These are phyloP conservation scores for Cladopsammia gracilis DNA, from an alignment of 64 coral and sea anemone genomes.

Conservation along the genomic window DNA sequence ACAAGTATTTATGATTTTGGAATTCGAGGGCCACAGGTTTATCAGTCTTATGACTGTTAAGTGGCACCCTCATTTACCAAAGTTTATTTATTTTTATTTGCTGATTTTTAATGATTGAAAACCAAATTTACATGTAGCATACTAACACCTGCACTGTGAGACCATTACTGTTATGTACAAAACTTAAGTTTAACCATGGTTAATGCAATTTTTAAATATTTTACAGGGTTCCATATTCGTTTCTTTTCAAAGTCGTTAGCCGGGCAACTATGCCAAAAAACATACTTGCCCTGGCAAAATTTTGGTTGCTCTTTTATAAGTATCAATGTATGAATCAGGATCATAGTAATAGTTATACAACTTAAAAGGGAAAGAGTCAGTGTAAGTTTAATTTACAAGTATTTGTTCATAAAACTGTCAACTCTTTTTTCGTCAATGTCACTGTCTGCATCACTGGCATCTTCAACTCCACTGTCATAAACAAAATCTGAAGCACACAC, in stretches of 20 bases:
- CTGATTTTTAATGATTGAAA: too few relatives aligned
- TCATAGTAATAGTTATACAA: not conserved
- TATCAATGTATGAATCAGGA: not conserved
- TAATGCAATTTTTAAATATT: too few relatives aligned
- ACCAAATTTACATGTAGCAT: too few relatives aligned
- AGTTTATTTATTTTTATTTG: too few relatives aligned
- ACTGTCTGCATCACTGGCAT: not conserved
- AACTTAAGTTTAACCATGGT: too few relatives aligned
- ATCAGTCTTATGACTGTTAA: too few relatives aligned
- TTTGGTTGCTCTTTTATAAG: not conserved
- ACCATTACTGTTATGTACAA: too few relatives aligned
- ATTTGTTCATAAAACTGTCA: slow-evolving; percentile 45
- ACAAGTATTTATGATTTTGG: too few relatives aligned
- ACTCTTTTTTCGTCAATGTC: not conserved
- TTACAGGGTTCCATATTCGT: not conserved
- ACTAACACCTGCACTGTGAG: too few relatives aligned
- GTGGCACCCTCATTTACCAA: too few relatives aligned
- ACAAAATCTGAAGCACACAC: not conserved
- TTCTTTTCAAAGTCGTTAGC: not conserved
- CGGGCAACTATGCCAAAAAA: not conserved
- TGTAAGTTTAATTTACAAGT: slow-evolving; percentile 1
- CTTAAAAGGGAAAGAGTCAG: not conserved
- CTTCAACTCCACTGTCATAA: slow-evolving; percentile 36
- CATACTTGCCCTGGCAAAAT: not conserved
- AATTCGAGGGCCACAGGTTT: too few relatives aligned